Evolutionary conservation across 2,797 vertebrate species (phyloP).

Genomic region (Cuniculus paca): DNA sequence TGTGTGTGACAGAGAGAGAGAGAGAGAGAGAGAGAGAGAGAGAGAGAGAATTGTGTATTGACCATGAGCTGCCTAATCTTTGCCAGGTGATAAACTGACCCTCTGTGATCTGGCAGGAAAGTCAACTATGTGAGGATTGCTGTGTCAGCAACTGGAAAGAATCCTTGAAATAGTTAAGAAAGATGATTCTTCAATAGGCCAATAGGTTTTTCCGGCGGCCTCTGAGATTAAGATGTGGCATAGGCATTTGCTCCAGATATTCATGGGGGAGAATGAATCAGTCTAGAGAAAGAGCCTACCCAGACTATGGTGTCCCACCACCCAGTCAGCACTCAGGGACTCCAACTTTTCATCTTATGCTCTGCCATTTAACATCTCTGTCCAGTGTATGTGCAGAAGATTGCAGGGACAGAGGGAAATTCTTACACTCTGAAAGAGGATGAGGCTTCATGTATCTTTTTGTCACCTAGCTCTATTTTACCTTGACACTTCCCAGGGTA

Average conservation of each 20-base stretch:
- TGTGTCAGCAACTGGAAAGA: neutral
- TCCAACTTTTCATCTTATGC: neutral
- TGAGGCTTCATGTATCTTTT: neutral
- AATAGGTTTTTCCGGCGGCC: neutral
- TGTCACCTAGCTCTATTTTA: neutral
- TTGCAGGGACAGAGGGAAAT: neutral
- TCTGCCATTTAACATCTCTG: neutral
- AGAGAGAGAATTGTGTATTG: too few relatives aligned
- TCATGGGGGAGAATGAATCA: neutral
- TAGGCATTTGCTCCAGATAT: neutral
- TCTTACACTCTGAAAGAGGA: neutral
- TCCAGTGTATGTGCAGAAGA: neutral
- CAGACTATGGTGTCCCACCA: neutral
- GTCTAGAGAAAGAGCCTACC: neutral
- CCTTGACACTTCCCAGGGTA: neutral
- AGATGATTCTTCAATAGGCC: slow-evolving; percentile 27
- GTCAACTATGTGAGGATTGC: neutral
- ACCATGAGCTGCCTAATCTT: neutral
- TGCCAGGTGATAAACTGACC: neutral
- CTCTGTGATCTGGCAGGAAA: neutral
- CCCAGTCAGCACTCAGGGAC: neutral
- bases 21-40: neutral
- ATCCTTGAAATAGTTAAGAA: slow-evolving; percentile 45
- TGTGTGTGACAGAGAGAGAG: neutral
- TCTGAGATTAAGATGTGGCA: neutral